Percentiles rank a stretch among this genome's conserved stretches.
These are phyloP conservation scores for Cyanoramphus novaezelandiae DNA, from an alignment of 2,113 vertebrate genomes.

Conservation along the genomic window DNA sequence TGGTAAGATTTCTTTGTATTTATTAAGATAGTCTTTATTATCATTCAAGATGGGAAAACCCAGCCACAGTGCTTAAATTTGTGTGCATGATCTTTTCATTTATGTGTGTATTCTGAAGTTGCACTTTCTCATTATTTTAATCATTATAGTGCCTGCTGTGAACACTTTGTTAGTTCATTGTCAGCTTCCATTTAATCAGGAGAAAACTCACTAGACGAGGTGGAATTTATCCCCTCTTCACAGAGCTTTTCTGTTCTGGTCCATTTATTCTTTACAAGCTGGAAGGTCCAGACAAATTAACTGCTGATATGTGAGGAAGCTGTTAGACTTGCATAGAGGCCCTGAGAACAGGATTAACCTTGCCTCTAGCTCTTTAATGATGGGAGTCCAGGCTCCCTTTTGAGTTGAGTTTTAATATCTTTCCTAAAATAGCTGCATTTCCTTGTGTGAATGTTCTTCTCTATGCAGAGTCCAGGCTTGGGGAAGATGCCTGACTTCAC, in stretches of 20 bases:
- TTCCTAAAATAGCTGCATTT: not conserved
- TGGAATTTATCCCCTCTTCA: not conserved
- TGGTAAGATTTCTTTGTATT: slow-evolving; percentile 72
- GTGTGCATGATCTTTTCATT: not conserved
- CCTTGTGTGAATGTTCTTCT: not conserved
- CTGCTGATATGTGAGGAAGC: not conserved
- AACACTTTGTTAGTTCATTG: not conserved
- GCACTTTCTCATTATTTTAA: not conserved
- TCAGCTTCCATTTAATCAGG: not conserved
- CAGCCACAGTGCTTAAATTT: not conserved
- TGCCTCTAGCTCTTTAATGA: not conserved
- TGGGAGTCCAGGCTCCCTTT: not conserved
- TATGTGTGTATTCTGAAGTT: not conserved
- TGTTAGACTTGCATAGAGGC: not conserved
- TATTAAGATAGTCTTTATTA: not conserved
- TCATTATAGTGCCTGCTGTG: not conserved
- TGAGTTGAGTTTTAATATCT: not conserved
- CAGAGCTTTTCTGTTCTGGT: not conserved
- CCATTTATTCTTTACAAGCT: not conserved
- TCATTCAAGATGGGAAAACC: not conserved
- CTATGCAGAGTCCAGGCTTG: not conserved
- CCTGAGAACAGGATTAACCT: not conserved
- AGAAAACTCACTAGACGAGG: not conserved
- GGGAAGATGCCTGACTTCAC: not conserved
- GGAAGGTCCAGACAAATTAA: not conserved